Conservation (phyloP, 2,113 vertebrate species). For the Poicephalus meyeri region DNA sequence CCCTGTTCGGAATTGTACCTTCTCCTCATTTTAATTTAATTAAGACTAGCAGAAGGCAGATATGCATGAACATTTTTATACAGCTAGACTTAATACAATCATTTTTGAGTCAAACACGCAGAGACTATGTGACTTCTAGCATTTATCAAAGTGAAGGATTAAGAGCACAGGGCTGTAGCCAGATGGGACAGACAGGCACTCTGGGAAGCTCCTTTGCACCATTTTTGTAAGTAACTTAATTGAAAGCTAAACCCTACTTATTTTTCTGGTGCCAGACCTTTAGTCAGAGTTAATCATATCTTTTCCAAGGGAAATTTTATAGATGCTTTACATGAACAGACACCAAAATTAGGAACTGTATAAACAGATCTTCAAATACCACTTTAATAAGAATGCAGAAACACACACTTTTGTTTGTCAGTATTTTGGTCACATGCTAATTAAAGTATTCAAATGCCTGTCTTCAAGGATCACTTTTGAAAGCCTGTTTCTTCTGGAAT, state of each 20-base stretch:
- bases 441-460: not conserved
- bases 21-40: not conserved
- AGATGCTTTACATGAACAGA: not conserved
- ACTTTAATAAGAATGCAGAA: not conserved
- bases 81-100: not conserved
- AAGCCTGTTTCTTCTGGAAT: not conserved
- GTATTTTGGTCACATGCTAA: not conserved
- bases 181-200: not conserved
- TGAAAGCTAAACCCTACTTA: not conserved
- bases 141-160: slow-evolving; percentile 13
- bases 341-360: not conserved
- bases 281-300: not conserved
- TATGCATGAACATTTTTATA: not conserved
- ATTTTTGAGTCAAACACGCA: not conserved
- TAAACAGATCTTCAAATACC: not conserved
- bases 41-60: not conserved
- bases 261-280: not conserved
- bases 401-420: not conserved
- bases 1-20: not conserved
- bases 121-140: not conserved
- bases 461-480: not conserved
- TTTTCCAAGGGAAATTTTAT: not conserved
- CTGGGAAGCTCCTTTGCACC: not conserved
- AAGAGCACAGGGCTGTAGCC: not conserved
- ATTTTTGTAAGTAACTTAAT: not conserved